Conservation (phyloP, 2,888 invertebrate genomes). For the Cerceris rybyensis region DNA sequence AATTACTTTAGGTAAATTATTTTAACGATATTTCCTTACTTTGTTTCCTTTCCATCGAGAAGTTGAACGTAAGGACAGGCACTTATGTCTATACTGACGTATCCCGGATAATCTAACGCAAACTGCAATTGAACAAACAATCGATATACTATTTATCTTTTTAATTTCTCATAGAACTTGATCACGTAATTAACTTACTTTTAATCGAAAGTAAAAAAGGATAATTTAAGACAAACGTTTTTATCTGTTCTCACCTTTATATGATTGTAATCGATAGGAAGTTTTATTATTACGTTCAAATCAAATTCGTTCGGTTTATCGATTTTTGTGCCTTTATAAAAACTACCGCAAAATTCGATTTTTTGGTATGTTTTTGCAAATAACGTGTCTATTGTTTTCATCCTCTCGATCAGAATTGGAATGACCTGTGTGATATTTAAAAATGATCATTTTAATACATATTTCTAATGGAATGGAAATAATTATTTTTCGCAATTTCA, state of each 20-base stretch:
- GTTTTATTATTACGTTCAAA: slow-evolving; percentile 84
- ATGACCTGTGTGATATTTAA: slow-evolving; percentile 58
- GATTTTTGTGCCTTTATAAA: slow-evolving; percentile 85
- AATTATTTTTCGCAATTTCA: no score
- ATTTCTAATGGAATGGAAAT: no score
- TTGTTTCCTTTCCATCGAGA: not conserved
- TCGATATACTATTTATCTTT: no score
- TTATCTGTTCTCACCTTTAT: slow-evolving; percentile 67
- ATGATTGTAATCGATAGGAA: slow-evolving; percentile 82
- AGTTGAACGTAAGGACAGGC: not conserved
- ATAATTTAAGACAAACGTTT: no score
- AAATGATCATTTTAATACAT: slow-evolving; percentile 2
- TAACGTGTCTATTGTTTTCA: slow-evolving; percentile 73
- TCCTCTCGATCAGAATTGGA: slow-evolving; percentile 65
- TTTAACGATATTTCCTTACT: slow-evolving; percentile 7
- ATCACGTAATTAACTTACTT: no score
- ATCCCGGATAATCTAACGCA: not conserved
- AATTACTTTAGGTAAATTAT: not conserved
- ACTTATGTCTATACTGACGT: slow-evolving; percentile 5
- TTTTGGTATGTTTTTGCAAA: slow-evolving; percentile 74
- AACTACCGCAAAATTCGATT: slow-evolving; percentile 84
- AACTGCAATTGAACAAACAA: slow-evolving; percentile 30
- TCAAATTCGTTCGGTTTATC: slow-evolving; percentile 85
- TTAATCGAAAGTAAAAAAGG: no score
- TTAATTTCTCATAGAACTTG: no score